Percentiles rank a stretch among this genome's conserved stretches.
Conservation (phyloP, 2,888 invertebrate species). For the Nasonia oneida region DNA sequence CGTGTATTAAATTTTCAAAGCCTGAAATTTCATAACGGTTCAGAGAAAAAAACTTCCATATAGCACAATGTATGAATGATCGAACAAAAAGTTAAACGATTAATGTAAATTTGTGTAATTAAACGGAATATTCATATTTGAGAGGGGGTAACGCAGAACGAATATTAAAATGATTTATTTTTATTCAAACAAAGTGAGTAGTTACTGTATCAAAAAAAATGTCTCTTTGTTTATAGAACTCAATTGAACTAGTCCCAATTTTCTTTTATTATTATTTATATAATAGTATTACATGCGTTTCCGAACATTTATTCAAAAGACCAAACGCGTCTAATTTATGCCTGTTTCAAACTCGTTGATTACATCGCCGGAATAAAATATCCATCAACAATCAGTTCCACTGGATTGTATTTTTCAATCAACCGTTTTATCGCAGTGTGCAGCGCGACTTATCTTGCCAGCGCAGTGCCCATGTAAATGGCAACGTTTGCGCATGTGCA, state of each 20-base stretch:
- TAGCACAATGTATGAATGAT: not conserved
- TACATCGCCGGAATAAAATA: not conserved
- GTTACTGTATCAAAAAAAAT: not conserved
- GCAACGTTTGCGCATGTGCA: not conserved
- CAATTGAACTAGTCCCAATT: too few relatives aligned
- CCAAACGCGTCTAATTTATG: not conserved
- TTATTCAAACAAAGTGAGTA: not conserved
- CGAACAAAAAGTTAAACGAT: not conserved
- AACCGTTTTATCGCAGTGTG: conserved; percentile 24
- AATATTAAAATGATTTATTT: not conserved
- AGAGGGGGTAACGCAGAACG: not conserved
- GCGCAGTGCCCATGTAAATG: not conserved
- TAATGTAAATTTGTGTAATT: not conserved
- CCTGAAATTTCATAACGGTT: not conserved
- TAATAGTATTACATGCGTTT: not conserved
- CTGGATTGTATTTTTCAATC: conserved; percentile 30
- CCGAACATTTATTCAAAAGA: conserved; percentile 5
- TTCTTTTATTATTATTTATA: too few relatives aligned
- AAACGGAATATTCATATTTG: not conserved
- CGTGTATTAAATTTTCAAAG: not conserved
- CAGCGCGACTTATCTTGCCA: not conserved
- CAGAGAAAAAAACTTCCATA: not conserved
- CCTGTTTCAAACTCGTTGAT: not conserved
- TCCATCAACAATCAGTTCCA: not conserved
- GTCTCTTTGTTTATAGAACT: not conserved